Percentiles rank a stretch among this genome's conserved stretches.
Evolutionary conservation across 2,888 invertebrate species (phyloP).

Genomic region (Anthoptus insignis): DNA sequence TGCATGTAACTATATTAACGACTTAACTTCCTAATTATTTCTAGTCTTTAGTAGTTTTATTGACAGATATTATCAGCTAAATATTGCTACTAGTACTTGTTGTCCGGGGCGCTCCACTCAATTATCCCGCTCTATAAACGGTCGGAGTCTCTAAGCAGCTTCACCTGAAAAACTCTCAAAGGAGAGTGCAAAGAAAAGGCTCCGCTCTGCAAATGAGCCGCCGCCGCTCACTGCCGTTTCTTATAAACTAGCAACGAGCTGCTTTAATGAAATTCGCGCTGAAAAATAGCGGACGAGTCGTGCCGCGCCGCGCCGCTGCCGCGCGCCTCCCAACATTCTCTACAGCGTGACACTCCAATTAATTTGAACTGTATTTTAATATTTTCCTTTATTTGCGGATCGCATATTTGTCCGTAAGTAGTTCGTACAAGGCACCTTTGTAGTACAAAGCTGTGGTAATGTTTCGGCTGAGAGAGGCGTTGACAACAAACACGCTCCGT

Average conservation of each 20-base stretch:
- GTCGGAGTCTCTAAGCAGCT: conserved; percentile 2
- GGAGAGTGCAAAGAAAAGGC: conserved; percentile 23
- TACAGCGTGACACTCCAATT: conserved; percentile 27
- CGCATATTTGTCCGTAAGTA: conserved; percentile 19
- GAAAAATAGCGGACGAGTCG: conserved; percentile 9
- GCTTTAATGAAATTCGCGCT: conserved; percentile 26
- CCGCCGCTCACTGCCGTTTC: conserved; percentile 19
- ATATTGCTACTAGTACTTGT: too few species aligned
- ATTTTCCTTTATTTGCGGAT: conserved; percentile 14
- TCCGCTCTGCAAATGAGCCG: conserved; percentile 19
- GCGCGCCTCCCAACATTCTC: conserved; percentile 6
- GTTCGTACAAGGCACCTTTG: conserved; percentile 11
- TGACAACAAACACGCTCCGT: background rate
- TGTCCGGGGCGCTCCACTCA: background rate
- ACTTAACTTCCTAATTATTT: too few species aligned
- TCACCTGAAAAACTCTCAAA: conserved; percentile 26
- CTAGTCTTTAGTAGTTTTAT: too few species aligned
- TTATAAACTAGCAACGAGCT: conserved; percentile 12
- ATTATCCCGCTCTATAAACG: conserved; percentile 12
- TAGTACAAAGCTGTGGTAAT: conserved; percentile 1
- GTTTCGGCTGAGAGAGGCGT: background rate
- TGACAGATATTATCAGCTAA: too few species aligned
- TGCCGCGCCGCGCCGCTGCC: background rate
- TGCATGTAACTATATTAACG: too few species aligned
- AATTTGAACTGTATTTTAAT: conserved; percentile 31